Evolutionary conservation across 2,113 vertebrate genomes (phyloP), one percentile per base, ranked within the genome.

Genomic region (Heptranchias perlo): DNA sequence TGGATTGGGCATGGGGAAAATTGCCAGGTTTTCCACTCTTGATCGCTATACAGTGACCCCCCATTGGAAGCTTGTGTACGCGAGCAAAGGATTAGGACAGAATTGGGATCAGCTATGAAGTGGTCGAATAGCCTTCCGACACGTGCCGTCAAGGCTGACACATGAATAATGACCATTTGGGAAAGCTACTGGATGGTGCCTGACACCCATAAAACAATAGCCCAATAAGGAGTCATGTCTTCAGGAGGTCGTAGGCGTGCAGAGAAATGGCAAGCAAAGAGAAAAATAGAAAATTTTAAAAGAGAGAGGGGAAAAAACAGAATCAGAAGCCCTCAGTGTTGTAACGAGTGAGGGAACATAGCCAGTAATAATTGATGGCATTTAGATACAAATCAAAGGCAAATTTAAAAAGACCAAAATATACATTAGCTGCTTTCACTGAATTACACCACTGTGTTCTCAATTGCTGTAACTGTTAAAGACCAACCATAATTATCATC

Each of bases 371-470:
- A 82, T 47, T 89, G 47, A 54, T 89, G 86, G 25, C 47, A 28
- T 89, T 89, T 52, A 89, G 86, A 54, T 89, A 54, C 49, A 89
- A 89, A 31, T 89, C 86, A 89, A 89, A 89, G 86, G 7, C 25
- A 10, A 89, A 52, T 49, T 89, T 89, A 89, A 89, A 89, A 54
- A 4, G 16, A 82, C 78, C 78, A 89, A 52, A 52, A 54, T 89
- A 54, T 89, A 54, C 28, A 89, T 89, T 89, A 54, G 10, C 86
- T 89, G 86, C 21, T 89, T 31, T 31, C 47, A 87, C 28, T 89
- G 47, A 52, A 89, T 52, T 89, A 54, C 28, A 31, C 25, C 49
- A 54, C 11, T 89, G 86, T 35, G 86, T 89, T 89, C 49, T 89
- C 49, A 89, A 54, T 89, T 89, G 28, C 21, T 89, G 86, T 52